Percentiles rank a stretch among this genome's conserved stretches.
phyloP scores from a whole-genome alignment of 2,888 invertebrate species.

The Formica aserva region DNA sequence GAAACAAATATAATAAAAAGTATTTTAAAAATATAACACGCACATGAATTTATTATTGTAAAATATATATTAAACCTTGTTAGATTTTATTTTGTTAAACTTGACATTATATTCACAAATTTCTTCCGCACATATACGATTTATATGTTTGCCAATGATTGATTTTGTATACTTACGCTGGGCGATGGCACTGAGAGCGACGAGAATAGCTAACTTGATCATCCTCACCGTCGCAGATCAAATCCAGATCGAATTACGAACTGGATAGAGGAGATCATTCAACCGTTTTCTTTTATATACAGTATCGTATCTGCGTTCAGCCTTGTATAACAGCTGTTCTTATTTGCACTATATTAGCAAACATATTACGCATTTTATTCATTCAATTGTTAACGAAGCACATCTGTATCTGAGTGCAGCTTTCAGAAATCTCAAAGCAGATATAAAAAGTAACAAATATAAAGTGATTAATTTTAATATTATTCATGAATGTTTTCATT shows the following conservation, averaged over 20 bases:
- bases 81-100: neutral
- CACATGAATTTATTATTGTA: neutral
- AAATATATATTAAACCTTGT: neutral
- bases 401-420: neutral
- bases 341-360: neutral
- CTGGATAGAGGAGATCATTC: neutral
- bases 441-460: neutral
- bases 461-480: conserved; percentile 12
- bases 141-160: neutral
- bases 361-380: neutral
- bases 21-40: neutral
- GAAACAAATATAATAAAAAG: neutral
- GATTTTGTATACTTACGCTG: conserved; percentile 15
- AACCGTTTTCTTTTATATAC: conserved; percentile 13
- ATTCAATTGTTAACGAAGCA: conserved; percentile 15
- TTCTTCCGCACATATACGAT: neutral
- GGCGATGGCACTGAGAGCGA: neutral
- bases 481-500: neutral
- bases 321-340: conserved; percentile 6
- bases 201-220: conserved; percentile 32
- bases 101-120: neutral
- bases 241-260: conserved; percentile 9
- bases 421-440: neutral
- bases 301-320: neutral
- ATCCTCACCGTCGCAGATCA: neutral